phyloP scores from a whole-genome alignment of 1,140 invertebrate genomes.

The Solen grandis region DNA sequence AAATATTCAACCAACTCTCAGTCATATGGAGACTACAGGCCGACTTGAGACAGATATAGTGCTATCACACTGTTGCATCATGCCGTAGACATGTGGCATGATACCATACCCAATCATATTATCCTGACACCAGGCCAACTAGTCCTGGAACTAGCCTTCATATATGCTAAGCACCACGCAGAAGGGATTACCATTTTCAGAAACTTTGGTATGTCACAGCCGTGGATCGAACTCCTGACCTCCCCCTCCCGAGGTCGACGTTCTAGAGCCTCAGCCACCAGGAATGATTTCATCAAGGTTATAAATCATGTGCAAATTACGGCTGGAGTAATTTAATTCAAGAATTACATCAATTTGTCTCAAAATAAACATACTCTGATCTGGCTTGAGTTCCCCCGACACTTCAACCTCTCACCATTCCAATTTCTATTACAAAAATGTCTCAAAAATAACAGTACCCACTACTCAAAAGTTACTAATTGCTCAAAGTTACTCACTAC shows the following conservation, averaged over 20 bases:
- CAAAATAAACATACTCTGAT: no score
- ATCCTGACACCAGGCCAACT: neutral
- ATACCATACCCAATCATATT: neutral
- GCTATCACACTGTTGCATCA: neutral
- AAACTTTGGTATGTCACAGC: neutral
- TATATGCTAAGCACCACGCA: neutral
- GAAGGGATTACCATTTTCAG: neutral
- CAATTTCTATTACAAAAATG: no score
- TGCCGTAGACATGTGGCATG: neutral
- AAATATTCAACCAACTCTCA: neutral
- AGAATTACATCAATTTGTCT: no score
- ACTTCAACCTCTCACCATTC: no score
- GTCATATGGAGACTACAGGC: neutral
- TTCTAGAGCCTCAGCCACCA: neutral
- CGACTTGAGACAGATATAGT: neutral
- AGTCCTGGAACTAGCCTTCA: neutral
- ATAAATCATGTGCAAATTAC: no score
- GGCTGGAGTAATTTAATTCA: no score
- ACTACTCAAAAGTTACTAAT: no score
- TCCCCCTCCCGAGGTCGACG: neutral
- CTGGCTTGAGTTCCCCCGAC: no score
- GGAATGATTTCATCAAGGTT: no score
- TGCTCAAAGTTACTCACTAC: no score
- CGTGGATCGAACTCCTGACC: neutral
- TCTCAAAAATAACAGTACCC: no score